Evolutionary conservation across 2,888 invertebrate species (phyloP), one percentile per base, ranked within the genome.

Genomic region (Parnassius glacialis): DNA sequence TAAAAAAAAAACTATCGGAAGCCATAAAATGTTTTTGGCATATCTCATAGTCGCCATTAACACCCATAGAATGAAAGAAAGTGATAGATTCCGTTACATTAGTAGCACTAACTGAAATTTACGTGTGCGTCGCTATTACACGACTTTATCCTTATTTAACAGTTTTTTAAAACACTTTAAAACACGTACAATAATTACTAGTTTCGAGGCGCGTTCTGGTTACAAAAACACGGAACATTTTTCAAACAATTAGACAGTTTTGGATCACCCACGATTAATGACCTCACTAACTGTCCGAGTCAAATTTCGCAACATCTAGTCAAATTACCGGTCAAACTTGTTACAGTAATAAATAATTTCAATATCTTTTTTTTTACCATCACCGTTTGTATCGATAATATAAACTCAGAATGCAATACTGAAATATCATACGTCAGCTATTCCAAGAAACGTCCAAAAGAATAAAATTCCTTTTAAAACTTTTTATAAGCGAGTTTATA

Each of bases 231-330:
- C 67, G 59, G 61, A 63, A 77, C 74, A 80, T 83, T 83, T 85
- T 83, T 84, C 78, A 81, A 78, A 78, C 78, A 80, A 82, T 80
- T 72, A 70, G 83, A 87, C 84, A 86, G 81, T 83, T 86, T 80
- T 70, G 78, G 83, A 81, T 81, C 84, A 79, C 69, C 61, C 62
- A 79, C 83, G 86, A 87, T 85, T 85, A 86, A 88, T 81, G 83
- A 80, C 76, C 76, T 78, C 71, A 74, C 75, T 79, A 83, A 83
- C 82, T 76, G 81, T 79, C 76, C 73, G 69, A 77, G 74, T 78
- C 79, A 76, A 81, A 83, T 85, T 81, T 82, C 78, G 81, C 81
- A 81, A 84, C 75, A 67, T 72, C 74, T 77, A 75, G 62, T 67
- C 65, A 68, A 81, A 79, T 79, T 78, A 81, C 81, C 76, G 78